Base-by-base conservation (phyloP, 2,113 vertebrate species). In the Clarias batrachus region DNA sequence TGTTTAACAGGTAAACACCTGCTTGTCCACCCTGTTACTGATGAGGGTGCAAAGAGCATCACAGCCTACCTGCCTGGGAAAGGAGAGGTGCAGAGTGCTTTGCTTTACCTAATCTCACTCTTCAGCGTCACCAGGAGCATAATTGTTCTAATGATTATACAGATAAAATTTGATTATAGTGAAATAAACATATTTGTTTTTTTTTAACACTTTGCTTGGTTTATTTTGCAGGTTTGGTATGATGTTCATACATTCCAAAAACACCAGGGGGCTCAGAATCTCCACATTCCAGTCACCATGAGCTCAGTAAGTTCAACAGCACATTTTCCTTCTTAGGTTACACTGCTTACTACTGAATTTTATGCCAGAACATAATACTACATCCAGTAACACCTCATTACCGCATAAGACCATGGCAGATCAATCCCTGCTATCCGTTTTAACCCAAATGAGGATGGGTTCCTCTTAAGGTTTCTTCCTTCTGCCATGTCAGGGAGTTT, bases 21-120 rank as follows among this genome's bases (percentile, higher is more conserved):
- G 85, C 89, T 98, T 90, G 96, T 97, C 77, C 97, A 97, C 79
- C 97, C 97, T 0, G 96, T 98, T 3, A 95, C 96, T 8, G 97
- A 97, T 12, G 93, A 96, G 37, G 96, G 95, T 37, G 93, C 95
- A 23, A 94, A 91, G 3, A 96, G 96, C 0, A 94, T 98, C 16
- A 96, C 97, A 16, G 93, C 96, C 79, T 97, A 97, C 87, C 92
- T 98, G 83, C 97, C 97, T 21, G 96, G 97, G 48, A 95, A 95
- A 92, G 94, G 93, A n/a, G 95, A 97, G 94, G 97, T 97, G 70
- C 48, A 41, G 60, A 5, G 16, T 27, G n/a, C 71, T 57, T 37
- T 30, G 8, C 54, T 59, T 79, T 0, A 41, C 41, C 41, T 48
- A 10, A 37, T 41, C 33, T 21, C 3, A 41, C 70, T 70, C 27